Evolutionary conservation across 2,888 invertebrate genomes (phyloP).

Genomic region (Agrochola litura): DNA sequence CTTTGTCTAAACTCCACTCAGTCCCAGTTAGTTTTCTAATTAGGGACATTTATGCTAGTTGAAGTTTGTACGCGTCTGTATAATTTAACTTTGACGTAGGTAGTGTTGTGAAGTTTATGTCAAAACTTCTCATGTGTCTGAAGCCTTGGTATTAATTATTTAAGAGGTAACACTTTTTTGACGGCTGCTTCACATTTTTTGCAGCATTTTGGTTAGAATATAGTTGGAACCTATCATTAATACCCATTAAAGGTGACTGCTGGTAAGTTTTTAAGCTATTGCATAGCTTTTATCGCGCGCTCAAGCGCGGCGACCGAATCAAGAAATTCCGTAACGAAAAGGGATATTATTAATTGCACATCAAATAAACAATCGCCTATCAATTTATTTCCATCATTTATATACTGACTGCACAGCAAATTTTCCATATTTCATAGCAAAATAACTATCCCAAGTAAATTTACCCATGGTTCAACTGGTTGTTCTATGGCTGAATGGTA

Average conservation of each 20-base stretch:
- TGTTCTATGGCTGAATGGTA: too few species aligned
- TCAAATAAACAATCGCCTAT: too few species aligned
- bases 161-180: not conserved
- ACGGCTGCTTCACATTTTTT: not conserved
- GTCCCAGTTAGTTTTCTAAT: constrained; percentile 49
- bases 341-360: too few species aligned
- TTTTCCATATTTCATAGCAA: too few species aligned
- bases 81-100: constrained; percentile 58
- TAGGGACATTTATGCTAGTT: constrained; percentile 56
- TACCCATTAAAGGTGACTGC: not conserved
- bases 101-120: constrained; percentile 39
- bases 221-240: not conserved
- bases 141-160: constrained; percentile 25
- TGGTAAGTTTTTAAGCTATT: not conserved
- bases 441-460: too few species aligned
- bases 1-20: constrained; percentile 44
- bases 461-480: too few species aligned
- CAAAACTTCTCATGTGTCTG: constrained; percentile 38
- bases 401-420: too few species aligned
- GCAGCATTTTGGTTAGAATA: not conserved
- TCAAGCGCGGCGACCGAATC: too few species aligned
- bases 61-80: constrained; percentile 50
- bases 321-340: too few species aligned
- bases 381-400: too few species aligned
- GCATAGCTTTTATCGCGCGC: too few species aligned